phyloP scores from a whole-genome alignment of 2,888 invertebrate genomes.

The Morpho helenor region DNA sequence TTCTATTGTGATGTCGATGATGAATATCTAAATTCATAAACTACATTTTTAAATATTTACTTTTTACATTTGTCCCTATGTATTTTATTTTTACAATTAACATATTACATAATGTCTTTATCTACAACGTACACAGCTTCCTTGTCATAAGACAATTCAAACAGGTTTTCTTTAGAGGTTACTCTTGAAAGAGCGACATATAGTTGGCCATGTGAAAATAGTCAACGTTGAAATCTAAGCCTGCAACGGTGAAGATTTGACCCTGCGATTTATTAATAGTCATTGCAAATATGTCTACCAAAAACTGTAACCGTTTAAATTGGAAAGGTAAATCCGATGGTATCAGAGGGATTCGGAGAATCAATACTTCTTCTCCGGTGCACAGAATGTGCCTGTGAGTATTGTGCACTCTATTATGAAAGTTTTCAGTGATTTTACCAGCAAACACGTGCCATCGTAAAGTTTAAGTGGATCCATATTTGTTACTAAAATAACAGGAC shows the following conservation, averaged over 20 bases:
- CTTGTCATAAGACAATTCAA: too few relatives aligned
- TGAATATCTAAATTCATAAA: too few relatives aligned
- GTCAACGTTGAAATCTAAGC: constrained; percentile 22
- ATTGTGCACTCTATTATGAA: constrained; percentile 34
- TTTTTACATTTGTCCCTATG: too few relatives aligned
- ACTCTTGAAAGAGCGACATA: too few relatives aligned
- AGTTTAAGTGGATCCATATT: constrained; percentile 30
- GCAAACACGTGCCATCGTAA: constrained; percentile 30
- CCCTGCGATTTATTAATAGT: constrained; percentile 22
- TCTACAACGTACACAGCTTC: too few relatives aligned
- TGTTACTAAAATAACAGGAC: constrained; percentile 31
- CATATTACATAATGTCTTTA: too few relatives aligned
- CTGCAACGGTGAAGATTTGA: constrained; percentile 22
- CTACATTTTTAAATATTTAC: too few relatives aligned
- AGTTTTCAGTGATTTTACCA: constrained; percentile 30
- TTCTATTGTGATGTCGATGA: too few relatives aligned
- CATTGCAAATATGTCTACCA: constrained; percentile 26
- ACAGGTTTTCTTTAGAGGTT: too few relatives aligned
- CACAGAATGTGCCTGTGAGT: constrained; percentile 28
- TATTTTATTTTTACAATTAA: too few relatives aligned
- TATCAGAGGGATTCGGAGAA: constrained; percentile 26
- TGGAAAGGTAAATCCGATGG: constrained; percentile 30
- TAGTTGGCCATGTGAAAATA: constrained; percentile 5
- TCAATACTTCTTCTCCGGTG: constrained; percentile 25
- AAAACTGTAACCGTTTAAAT: constrained; percentile 30